Evolutionary conservation across 2,888 invertebrate genomes (phyloP).

Genomic region (Acrobasis repandana): DNA sequence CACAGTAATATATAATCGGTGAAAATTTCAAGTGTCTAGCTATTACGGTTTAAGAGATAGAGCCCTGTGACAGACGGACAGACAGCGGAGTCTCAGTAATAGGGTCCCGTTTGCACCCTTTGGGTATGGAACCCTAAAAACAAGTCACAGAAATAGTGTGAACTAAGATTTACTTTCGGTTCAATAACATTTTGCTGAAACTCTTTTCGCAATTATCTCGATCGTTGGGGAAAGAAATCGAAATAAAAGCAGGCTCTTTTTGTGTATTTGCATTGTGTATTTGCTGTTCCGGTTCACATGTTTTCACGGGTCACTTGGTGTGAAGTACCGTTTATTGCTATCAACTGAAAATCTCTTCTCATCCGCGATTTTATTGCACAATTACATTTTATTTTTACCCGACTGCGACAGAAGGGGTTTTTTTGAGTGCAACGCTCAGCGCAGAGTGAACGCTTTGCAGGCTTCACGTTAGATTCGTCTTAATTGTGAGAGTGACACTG

Average conservation of each 20-base stretch:
- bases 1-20: too few species aligned
- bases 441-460: too few species aligned
- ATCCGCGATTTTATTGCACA: not conserved
- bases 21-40: too few species aligned
- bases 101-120: too few species aligned
- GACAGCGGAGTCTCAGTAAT: too few species aligned
- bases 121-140: too few species aligned
- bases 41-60: too few species aligned
- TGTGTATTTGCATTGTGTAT: slow-evolving; percentile 7
- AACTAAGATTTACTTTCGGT: slow-evolving; percentile 9
- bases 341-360: not conserved
- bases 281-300: slow-evolving; percentile 5
- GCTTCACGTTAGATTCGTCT: too few species aligned
- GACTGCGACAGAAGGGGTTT: too few species aligned
- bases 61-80: too few species aligned
- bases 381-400: not conserved
- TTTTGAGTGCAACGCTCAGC: too few species aligned
- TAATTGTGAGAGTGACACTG: too few species aligned
- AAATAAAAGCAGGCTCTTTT: slow-evolving; percentile 7
- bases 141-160: not conserved
- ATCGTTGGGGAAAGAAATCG: not conserved
- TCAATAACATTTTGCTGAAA: slow-evolving; percentile 7
- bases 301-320: slow-evolving; percentile 12
- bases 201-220: slow-evolving; percentile 1
- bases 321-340: not conserved